These are phyloP conservation scores for Oenanthe oenanthe DNA, from an alignment of 2,113 vertebrate genomes.

Conservation along the genomic window DNA sequence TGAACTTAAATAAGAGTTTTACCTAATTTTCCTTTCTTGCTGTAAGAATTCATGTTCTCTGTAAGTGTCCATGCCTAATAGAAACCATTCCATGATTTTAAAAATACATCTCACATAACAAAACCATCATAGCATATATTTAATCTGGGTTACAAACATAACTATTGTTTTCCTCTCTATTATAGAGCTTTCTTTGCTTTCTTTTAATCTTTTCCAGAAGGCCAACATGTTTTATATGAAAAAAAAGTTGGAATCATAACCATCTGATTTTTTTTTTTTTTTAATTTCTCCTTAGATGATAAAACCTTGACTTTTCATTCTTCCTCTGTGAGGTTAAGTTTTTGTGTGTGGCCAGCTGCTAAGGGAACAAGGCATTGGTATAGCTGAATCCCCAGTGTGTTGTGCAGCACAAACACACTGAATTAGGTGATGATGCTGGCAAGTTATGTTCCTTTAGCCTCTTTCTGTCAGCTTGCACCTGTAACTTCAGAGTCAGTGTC, in stretches of 20 bases:
- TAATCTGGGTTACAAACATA: slow-evolving; percentile 71
- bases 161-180: slow-evolving; percentile 71
- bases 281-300: slow-evolving; percentile 8
- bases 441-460: neutral
- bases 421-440: neutral
- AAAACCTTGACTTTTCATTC: slow-evolving; percentile 13
- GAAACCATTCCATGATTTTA: slow-evolving; percentile 57
- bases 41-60: slow-evolving; percentile 39
- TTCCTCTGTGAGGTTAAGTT: neutral
- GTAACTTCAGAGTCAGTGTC: neutral
- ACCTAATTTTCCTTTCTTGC: slow-evolving; percentile 8
- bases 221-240: slow-evolving; percentile 56
- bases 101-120: slow-evolving; percentile 46
- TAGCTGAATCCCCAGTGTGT: neutral
- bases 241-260: slow-evolving; percentile 54
- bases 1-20: slow-evolving; percentile 17
- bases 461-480: neutral
- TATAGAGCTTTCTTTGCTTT: slow-evolving; percentile 69
- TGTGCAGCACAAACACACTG: neutral
- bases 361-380: neutral
- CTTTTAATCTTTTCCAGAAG: slow-evolving; percentile 77
- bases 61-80: slow-evolving; percentile 49
- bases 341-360: neutral
- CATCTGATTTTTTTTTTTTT: slow-evolving; percentile 25
- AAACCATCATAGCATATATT: slow-evolving; percentile 16